Base-by-base conservation (phyloP, 2,113 vertebrate species). In the Mellivora capensis region DNA sequence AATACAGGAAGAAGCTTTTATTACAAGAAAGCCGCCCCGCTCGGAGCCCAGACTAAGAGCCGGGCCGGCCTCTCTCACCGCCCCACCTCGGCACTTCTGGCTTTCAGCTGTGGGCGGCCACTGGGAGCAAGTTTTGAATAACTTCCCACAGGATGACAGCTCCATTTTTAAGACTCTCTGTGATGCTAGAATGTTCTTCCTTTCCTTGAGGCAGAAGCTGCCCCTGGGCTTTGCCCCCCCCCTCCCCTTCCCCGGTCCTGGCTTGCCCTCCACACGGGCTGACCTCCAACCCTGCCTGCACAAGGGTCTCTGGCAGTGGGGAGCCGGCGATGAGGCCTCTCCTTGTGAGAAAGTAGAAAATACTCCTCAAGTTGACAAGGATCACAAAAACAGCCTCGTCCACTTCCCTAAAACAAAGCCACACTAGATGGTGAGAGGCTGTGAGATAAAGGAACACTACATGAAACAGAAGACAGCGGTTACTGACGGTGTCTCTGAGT, bases 401-500 rank as follows among this genome's bases (percentile, higher is more conserved):
- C 79, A 64, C 64, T 76, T 62, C 82, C 93, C 23, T 23, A 31
- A 71, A 83, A 37, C 0, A 29, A 59, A 72, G 77, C 83, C 86
- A 44, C 18, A 31, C 37, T 2, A 1, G 2, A 13, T 0, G 20
- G 23, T 15, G 44, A 79, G 18, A 29, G 42, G 72, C 14, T 29
- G 14, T 4, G 1, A 47, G 72, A 31, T 8, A 44, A 8, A 44
- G 42, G 42, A 27, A 61, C 17, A 29, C 1, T 0, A 34, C 3
- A 4, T 6, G 49, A 31, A 7, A 7, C 0, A 31, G 92, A 27
- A 52, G 3, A 34, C 57, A 5, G 4, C 2, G 15, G 61, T 5
- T 0, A 29, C 72, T 27, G 39, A 39, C 6, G 3, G 1, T 4
- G 11, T 3, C 23, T 31, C 4, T 2, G 31, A 15, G n/a, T n/a